Conservation (phyloP, 2,797 vertebrate genomes). For the Eulemur albifrons region DNA sequence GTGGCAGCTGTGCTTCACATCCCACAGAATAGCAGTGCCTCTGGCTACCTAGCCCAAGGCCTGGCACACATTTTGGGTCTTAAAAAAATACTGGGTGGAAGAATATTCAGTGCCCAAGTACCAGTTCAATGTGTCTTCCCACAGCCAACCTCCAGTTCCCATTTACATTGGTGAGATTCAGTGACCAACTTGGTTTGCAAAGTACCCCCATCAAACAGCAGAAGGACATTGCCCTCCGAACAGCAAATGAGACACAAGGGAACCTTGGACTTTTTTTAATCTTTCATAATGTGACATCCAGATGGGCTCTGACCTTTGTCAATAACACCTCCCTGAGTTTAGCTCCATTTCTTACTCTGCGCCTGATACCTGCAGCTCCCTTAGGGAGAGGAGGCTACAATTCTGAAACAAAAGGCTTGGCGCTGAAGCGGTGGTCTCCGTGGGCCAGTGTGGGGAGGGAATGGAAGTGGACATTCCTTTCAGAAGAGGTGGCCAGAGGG, state of each 20-base stretch:
- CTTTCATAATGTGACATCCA: conserved; percentile 54
- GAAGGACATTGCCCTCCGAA: conserved; percentile 20
- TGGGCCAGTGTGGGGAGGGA: conserved; percentile 66
- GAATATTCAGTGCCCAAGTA: not conserved
- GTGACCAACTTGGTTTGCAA: conserved; percentile 1
- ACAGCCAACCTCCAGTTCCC: not conserved
- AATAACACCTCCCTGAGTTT: not conserved
- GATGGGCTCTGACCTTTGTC: not conserved
- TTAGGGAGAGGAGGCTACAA: conserved; percentile 33
- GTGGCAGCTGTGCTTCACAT: not conserved
- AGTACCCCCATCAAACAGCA: not conserved
- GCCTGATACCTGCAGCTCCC: not conserved
- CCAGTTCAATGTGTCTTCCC: not conserved
- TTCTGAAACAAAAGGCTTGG: conserved; percentile 67
- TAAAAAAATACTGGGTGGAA: not conserved
- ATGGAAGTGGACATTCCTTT: conserved; percentile 56
- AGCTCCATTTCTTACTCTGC: conserved; percentile 5
- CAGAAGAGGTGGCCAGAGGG: conserved; percentile 63
- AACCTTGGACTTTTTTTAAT: conserved; percentile 6
- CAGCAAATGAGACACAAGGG: not conserved
- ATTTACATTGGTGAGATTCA: not conserved
- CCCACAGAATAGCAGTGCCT: not conserved
- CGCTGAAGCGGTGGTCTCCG: conserved; percentile 19
- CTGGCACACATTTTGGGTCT: not conserved
- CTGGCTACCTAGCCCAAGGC: not conserved